phyloP scores from a whole-genome alignment of 2,797 vertebrate species.

The Poeciliopsis turneri region DNA sequence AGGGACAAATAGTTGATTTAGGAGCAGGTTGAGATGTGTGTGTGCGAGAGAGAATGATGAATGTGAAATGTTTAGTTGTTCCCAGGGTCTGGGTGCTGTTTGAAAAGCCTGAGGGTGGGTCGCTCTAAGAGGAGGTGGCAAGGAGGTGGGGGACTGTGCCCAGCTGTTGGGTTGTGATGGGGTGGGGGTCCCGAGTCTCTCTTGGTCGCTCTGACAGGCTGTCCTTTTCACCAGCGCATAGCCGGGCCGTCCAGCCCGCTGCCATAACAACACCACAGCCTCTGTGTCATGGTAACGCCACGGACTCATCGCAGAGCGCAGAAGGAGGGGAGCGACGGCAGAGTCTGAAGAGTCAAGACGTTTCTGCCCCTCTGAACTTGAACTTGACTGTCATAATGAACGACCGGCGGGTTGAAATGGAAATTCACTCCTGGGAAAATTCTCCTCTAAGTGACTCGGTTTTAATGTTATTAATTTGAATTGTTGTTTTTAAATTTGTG shows the following conservation, averaged over 20 bases:
- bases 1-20: conserved; percentile 19
- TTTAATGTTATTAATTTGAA: background rate
- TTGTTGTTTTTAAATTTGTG: background rate
- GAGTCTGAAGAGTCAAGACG: conserved; percentile 76
- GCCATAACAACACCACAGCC: conserved; percentile 94
- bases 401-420: conserved; percentile 52
- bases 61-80: conserved; percentile 91
- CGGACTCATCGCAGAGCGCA: conserved; percentile 47
- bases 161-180: conserved; percentile 88
- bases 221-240: conserved; percentile 91
- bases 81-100: conserved; percentile 86
- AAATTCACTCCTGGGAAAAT: conserved; percentile 43
- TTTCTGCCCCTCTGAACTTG: conserved; percentile 79
- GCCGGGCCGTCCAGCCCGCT: conserved; percentile 84
- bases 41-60: conserved; percentile 80
- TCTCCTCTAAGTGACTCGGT: background rate
- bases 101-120: conserved; percentile 63
- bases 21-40: conserved; percentile 18
- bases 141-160: conserved; percentile 70
- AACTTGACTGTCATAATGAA: conserved; percentile 81
- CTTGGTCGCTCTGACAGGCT: conserved; percentile 91
- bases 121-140: conserved; percentile 33
- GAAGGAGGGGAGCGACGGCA: conserved; percentile 45
- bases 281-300: conserved; percentile 71
- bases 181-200: conserved; percentile 74